These are phyloP conservation scores for Anoura caudifer DNA, from an alignment of 2,113 vertebrate genomes.

Conservation along the genomic window DNA sequence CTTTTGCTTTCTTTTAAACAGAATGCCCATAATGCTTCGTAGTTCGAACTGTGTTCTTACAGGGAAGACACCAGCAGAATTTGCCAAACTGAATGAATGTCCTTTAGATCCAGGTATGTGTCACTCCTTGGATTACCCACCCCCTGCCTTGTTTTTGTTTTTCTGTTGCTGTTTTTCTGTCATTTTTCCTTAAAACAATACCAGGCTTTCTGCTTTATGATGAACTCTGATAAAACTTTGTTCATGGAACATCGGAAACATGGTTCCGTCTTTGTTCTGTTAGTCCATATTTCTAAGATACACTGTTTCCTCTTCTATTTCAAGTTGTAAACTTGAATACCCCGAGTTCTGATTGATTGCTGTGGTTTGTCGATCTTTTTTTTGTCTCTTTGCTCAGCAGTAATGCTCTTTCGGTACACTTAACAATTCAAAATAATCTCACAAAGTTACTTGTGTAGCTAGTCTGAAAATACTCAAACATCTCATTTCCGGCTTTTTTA, in stretches of 20 bases:
- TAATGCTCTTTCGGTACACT: background rate
- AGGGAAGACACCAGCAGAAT: conserved; percentile 95
- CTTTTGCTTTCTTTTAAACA: conserved; percentile 72
- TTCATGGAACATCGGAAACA: background rate
- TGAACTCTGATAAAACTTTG: background rate
- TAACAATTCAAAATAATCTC: background rate
- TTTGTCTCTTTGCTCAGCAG: background rate
- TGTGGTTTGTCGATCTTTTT: background rate
- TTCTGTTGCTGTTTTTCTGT: background rate
- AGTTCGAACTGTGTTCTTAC: conserved; percentile 98
- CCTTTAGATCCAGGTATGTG: conserved; percentile 94
- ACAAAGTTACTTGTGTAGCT: background rate
- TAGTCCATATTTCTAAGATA: background rate
- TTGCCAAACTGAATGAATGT: conserved; percentile 96
- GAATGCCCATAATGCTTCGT: conserved; percentile 98
- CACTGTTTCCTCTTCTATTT: background rate
- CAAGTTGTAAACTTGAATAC: background rate
- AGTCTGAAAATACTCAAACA: background rate
- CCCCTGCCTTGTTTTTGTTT: background rate
- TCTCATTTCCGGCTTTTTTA: background rate
- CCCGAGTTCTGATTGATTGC: background rate
- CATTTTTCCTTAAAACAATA: background rate
- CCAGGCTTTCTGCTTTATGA: background rate
- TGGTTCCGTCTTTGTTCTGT: background rate
- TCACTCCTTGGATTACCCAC: background rate